Percentiles rank a stretch among this genome's conserved stretches.
phyloP scores from a whole-genome alignment of 2,797 vertebrate genomes.

The Lates japonicus region DNA sequence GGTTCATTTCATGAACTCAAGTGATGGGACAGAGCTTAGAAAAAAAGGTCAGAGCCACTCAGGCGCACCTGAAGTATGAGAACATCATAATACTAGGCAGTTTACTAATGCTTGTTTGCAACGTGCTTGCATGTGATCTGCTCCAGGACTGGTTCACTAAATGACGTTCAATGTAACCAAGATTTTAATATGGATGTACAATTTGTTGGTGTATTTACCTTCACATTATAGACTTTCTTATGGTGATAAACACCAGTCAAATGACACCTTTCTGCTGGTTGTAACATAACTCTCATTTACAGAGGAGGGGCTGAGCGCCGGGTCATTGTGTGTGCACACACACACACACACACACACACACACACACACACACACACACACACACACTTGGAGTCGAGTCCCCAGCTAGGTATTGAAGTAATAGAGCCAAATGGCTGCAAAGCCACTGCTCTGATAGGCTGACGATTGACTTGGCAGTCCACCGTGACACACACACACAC shows the following conservation, averaged over 20 bases:
- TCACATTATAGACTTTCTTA: not conserved
- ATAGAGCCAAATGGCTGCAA: no score
- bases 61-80: no score
- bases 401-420: conserved; percentile 69
- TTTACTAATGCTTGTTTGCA: no score
- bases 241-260: not conserved
- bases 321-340: no score
- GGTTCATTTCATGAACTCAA: no score
- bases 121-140: no score
- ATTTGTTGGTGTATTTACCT: not conserved
- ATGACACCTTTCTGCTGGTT: not conserved
- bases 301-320: no score
- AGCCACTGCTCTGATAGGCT: conserved; percentile 73
- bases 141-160: not conserved
- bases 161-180: not conserved
- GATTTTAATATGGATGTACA: no score
- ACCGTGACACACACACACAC: conserved; percentile 50
- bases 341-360: conserved; percentile 24
- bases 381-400: conserved; percentile 30
- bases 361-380: conserved; percentile 29
- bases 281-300: not conserved
- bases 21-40: no score
- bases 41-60: not conserved
- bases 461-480: conserved; percentile 73
- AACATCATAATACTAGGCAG: no score